phyloP scores from a whole-genome alignment of 1,140 invertebrate genomes.

The Chrysoperla carnea region DNA sequence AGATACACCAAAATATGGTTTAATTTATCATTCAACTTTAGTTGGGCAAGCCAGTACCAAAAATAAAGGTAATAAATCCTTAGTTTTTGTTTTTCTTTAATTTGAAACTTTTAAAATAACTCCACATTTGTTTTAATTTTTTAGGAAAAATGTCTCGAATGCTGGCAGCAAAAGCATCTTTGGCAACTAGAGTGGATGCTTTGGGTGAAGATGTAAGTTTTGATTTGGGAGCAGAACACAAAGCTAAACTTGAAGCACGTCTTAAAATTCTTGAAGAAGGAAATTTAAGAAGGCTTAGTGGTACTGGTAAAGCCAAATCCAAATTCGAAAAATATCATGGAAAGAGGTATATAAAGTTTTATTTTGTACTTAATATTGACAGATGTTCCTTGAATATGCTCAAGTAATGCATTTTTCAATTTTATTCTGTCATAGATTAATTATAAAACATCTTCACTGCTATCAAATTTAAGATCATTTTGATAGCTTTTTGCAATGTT shows the following conservation, averaged over 20 bases:
- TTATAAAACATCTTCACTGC: neutral
- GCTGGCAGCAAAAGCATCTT: conserved; percentile 86
- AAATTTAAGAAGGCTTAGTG: conserved; percentile 63
- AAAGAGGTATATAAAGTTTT: conserved; percentile 33
- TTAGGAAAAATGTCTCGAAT: conserved; percentile 76
- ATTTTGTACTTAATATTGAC: neutral
- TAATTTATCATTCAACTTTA: conserved; percentile 93
- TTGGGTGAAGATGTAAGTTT: conserved; percentile 72
- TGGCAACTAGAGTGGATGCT: conserved; percentile 90
- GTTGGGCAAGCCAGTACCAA: conserved; percentile 75
- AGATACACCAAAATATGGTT: conserved; percentile 97
- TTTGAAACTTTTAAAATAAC: neutral
- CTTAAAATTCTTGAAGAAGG: conserved; percentile 70
- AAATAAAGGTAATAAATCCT: conserved; percentile 59
- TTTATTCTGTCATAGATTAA: neutral
- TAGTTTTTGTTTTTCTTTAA: too few relatives aligned
- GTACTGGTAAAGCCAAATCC: conserved; percentile 67
- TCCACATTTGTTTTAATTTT: conserved; percentile 1
- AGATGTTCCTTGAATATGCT: neutral
- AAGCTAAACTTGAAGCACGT: conserved; percentile 67
- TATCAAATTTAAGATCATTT: conserved; percentile 4
- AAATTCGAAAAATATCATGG: conserved; percentile 85
- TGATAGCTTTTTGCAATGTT: too few relatives aligned
- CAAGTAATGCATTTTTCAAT: neutral
- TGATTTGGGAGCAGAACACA: conserved; percentile 72